Evolutionary conservation across 2,888 invertebrate species (phyloP).

Genomic region (Leptura quadrifasciata): DNA sequence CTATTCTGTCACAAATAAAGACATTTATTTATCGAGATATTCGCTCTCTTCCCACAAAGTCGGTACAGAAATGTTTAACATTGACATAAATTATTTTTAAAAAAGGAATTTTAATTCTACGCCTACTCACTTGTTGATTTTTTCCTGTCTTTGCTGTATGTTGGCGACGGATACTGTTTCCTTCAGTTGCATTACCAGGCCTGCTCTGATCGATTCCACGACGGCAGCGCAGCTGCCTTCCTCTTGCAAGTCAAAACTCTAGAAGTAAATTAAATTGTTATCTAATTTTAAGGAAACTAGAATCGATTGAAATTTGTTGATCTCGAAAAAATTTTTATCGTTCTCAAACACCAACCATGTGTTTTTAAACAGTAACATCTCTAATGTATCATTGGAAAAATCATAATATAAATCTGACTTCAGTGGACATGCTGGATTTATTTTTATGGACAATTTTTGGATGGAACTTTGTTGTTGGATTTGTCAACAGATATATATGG

Average conservation of each 20-base stretch:
- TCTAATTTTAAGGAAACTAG: no score
- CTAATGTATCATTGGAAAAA: no score
- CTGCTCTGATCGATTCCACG: slow-evolving; percentile 88
- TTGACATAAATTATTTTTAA: slow-evolving; percentile 39
- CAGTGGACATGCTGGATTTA: no score
- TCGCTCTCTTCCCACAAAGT: slow-evolving; percentile 31
- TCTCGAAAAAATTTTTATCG: no score
- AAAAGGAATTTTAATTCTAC: slow-evolving; percentile 15
- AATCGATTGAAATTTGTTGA: no score
- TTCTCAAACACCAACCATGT: no score
- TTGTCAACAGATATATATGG: no score
- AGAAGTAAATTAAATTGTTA: slow-evolving; percentile 56
- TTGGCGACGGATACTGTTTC: slow-evolving; percentile 85
- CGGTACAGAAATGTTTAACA: slow-evolving; percentile 43
- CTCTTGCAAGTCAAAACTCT: slow-evolving; percentile 80
- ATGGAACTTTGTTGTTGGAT: no score
- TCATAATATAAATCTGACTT: no score
- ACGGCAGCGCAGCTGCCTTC: slow-evolving; percentile 87
- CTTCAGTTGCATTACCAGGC: slow-evolving; percentile 90
- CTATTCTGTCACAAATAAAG: slow-evolving; percentile 48
- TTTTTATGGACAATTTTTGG: no score
- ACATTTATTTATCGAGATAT: slow-evolving; percentile 46
- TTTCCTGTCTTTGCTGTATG: slow-evolving; percentile 84
- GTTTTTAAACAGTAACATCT: no score
- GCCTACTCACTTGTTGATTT: slow-evolving; percentile 81